Evolutionary conservation across 2,113 vertebrate species (phyloP).

Genomic region (Protomyctophum bolini): DNA sequence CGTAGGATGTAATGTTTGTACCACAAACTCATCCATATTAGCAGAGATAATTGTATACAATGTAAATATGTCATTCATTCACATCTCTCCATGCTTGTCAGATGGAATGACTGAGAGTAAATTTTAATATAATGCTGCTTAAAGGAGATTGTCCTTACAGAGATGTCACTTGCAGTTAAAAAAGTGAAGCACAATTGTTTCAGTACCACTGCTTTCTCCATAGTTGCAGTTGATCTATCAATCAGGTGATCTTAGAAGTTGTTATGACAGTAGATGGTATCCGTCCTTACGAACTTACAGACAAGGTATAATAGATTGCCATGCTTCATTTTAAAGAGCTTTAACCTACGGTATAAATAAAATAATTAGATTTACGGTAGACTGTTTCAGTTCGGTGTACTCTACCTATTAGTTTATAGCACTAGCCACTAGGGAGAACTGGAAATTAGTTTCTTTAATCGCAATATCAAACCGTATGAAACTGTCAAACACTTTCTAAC

Average conservation of each 20-base stretch:
- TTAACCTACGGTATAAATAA: slow-evolving; percentile 1
- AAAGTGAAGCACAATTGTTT: slow-evolving; percentile 11
- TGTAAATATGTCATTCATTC: slow-evolving; percentile 59
- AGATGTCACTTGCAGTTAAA: background rate
- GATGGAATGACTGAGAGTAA: background rate
- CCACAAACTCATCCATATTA: slow-evolving; percentile 7
- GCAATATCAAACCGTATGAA: no score
- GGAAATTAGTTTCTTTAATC: no score
- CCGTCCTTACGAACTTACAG: slow-evolving; percentile 34
- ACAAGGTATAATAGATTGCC: slow-evolving; percentile 4
- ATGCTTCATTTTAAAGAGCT: background rate
- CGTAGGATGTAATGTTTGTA: slow-evolving; percentile 16
- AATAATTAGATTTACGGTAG: background rate
- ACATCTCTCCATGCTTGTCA: background rate
- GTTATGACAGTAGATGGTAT: background rate
- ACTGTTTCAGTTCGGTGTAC: no score
- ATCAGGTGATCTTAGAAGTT: background rate
- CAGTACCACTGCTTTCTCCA: background rate
- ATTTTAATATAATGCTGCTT: slow-evolving; percentile 35
- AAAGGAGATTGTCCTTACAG: background rate
- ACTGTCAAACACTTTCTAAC: no score
- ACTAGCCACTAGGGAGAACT: no score
- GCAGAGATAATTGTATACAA: slow-evolving; percentile 12
- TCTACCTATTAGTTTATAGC: no score
- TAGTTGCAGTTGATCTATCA: background rate